Base-by-base conservation (phyloP, 2,888 invertebrate species). In the Pasiphila rectangulata region DNA sequence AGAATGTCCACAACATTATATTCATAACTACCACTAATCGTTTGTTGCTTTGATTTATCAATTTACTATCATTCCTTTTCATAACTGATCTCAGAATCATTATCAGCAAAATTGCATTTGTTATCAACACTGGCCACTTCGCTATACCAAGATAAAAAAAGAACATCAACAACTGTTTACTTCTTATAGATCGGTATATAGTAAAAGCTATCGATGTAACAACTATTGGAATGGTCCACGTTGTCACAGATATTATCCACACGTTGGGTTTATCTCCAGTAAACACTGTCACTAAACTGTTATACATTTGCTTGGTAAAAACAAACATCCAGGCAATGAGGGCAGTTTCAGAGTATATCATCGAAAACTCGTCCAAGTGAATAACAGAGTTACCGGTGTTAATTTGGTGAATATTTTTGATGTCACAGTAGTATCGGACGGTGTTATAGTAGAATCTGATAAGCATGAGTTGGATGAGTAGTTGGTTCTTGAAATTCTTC, bases 261-360 rank as follows among this genome's bases (percentile, higher is more conserved):
- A 83, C 49, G 5, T 57, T 67, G 2, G 47, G 46, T 1, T 58
- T 57, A 1, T 65, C 52, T 0, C 59, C 56, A 37, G 57, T 59
- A 36, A 84, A 79, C 9, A 86, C 75, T 58, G 71, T 79, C 4
- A 83, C 86, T 34, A 86, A 66, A 46, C 68, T 71, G 1, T 72
- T 61, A 40, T 84, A 77, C 72, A 87, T 83, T 15, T 79, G 75
- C 27, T 72, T 76, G 21, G 69, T 86, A 37, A 83, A 87, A 2
- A 79, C 55, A 37, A 73, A 80, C 83, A 83, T 87, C 86, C 87
- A 87, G 1, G 59, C 52, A 0, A 83, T 67, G 1, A 85, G 62
- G 0, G 63, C 63, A 32, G 75, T 60, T 53, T 87, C 87, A 0
- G 82, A 71, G 50, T 79, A 83, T 0, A 72, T 55, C 40, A 76